Base-by-base conservation (phyloP, 2,888 invertebrate genomes). In the Zonitis immaculata region DNA sequence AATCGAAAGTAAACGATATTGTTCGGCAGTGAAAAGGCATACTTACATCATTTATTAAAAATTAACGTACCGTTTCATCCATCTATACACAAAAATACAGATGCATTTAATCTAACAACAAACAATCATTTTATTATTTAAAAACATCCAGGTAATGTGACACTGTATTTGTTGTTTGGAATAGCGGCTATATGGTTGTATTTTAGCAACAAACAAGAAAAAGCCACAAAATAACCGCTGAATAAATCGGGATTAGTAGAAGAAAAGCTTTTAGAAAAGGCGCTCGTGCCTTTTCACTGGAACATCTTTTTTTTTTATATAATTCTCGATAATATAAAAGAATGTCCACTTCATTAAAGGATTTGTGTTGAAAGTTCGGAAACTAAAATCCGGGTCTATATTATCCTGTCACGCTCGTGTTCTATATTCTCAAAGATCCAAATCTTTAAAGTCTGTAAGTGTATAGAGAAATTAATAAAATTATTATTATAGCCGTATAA, bases 281-380 rank as follows among this genome's bases (percentile, higher is more conserved):
- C 47, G 49, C 54, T 54, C 54, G 54, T 54, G 54, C 54, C 54
- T 50, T 54, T 32, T 18, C 3, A 35, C 16, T 18, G 3, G 2
- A 27, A 3, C 27, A 9, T 27, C 9, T 2, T 35, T 8, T 16
- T 16, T 2, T 2, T 9, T 1, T 18, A n/a, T n/a, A n/a, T n/a
- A n/a, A n/a, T n/a, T n/a, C n/a, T 35, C 1, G 16, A 12, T n/a
- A n/a, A n/a, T 12, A 6, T 5, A 30, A 30, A 12, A 9, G 35
- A 18, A 35, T 16, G 39, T 20, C 39, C 39, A 39, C 5, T 39
- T 39, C 20, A 39, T 39, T 18, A 39, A n/a, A n/a, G 39, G 39
- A 39, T 39, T 39, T 39, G 11, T 9, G 9, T 7, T 14, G 8
- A 16, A 16, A 35, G 16, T 35, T 3, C 4, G 6, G 6, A 12